phyloP scores from a whole-genome alignment of 2,888 invertebrate species.

The Neoascia interrupta region DNA sequence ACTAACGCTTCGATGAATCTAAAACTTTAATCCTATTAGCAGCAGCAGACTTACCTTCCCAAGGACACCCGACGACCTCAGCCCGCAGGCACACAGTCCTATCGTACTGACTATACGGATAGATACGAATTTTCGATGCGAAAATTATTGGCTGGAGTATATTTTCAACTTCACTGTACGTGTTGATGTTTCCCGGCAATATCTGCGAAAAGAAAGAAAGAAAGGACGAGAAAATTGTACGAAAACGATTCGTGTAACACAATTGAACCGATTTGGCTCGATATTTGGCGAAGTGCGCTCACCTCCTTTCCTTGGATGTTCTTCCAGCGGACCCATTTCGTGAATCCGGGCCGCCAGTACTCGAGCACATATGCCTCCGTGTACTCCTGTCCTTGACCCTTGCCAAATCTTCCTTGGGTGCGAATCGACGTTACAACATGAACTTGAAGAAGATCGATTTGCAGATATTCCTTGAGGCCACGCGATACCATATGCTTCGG shows the following conservation, averaged over 20 bases:
- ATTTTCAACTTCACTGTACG: slow-evolving; percentile 87
- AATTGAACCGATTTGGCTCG: neutral
- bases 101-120: slow-evolving; percentile 88
- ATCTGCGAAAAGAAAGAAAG: slow-evolving; percentile 81
- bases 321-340: slow-evolving; percentile 88
- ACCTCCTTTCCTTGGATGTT: slow-evolving; percentile 87
- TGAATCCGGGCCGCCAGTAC: slow-evolving; percentile 86
- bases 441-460: slow-evolving; percentile 85
- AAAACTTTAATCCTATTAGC: slow-evolving; percentile 9
- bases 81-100: slow-evolving; percentile 90
- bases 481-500: slow-evolving; percentile 87
- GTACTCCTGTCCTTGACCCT: slow-evolving; percentile 90
- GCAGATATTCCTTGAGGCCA: slow-evolving; percentile 87
- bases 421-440: slow-evolving; percentile 86
- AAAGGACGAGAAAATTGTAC: slow-evolving; percentile 8
- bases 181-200: slow-evolving; percentile 89
- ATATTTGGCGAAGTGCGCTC: slow-evolving; percentile 73
- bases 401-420: slow-evolving; percentile 92
- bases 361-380: slow-evolving; percentile 89
- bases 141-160: slow-evolving; percentile 88
- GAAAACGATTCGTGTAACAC: too few species aligned
- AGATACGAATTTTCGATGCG: slow-evolving; percentile 87
- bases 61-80: slow-evolving; percentile 89
- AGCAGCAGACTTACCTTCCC: slow-evolving; percentile 83
- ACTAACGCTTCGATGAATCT: too few species aligned